Conservation (phyloP, 2,888 invertebrate species). For the Melanotus villosus region DNA sequence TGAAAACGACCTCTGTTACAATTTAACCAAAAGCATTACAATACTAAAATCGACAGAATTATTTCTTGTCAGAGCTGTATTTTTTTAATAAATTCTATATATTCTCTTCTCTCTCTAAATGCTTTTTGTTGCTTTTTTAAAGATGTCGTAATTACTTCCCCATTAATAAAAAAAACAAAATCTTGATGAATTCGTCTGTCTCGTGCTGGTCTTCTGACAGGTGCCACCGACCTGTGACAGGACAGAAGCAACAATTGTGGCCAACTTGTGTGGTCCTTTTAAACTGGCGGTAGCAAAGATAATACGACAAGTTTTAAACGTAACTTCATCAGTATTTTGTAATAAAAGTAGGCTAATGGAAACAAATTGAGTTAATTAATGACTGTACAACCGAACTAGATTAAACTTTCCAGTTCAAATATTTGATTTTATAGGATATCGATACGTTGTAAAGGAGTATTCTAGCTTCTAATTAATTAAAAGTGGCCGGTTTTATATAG, state of each 20-base stretch:
- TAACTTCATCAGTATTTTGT: conserved; percentile 20
- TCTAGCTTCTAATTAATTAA: not conserved
- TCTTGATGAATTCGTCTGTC: conserved; percentile 24
- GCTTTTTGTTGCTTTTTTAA: too few species aligned
- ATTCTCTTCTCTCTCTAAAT: too few species aligned
- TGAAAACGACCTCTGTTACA: too few species aligned
- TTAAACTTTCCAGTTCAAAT: conserved; percentile 17
- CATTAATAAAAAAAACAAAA: too few species aligned
- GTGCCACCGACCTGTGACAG: conserved; percentile 40
- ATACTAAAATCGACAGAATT: too few species aligned
- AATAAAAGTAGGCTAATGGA: conserved; percentile 33
- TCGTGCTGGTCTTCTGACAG: conserved; percentile 37
- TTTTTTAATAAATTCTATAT: too few species aligned
- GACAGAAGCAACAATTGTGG: conserved; percentile 21
- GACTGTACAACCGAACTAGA: not conserved
- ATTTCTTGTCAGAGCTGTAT: too few species aligned
- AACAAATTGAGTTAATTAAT: conserved; percentile 36
- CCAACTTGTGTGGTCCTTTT: conserved; percentile 50
- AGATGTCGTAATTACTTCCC: too few species aligned
- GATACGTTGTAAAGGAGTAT: not conserved
- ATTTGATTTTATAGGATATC: not conserved
- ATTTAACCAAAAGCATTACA: too few species aligned
- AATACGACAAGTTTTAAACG: conserved; percentile 15
- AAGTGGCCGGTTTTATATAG: not conserved
- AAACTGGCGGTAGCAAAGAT: conserved; percentile 41